Conservation (phyloP, 2,888 invertebrate genomes). For the Eurois occulta region DNA sequence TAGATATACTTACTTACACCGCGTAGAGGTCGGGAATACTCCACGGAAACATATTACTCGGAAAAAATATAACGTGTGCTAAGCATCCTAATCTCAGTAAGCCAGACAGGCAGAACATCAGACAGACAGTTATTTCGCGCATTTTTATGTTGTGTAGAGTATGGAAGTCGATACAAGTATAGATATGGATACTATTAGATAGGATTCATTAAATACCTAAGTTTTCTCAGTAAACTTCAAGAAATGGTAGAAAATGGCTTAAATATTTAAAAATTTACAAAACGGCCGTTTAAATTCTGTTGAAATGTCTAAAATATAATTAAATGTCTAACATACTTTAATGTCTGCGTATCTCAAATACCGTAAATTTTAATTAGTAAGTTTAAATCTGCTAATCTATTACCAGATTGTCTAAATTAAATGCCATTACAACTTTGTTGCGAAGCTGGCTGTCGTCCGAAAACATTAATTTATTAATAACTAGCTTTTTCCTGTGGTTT, state of each 20-base stretch:
- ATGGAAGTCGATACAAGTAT: too few species aligned
- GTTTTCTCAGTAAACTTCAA: not conserved
- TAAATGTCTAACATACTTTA: not conserved
- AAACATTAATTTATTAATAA: not conserved
- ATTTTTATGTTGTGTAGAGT: too few species aligned
- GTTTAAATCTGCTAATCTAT: conserved; percentile 6
- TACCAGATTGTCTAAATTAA: not conserved
- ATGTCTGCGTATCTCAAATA: not conserved
- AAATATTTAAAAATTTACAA: too few species aligned
- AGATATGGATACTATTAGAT: too few species aligned
- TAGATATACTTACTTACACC: too few species aligned
- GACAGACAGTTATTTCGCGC: too few species aligned
- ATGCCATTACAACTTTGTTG: conserved; percentile 18
- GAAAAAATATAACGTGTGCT: too few species aligned
- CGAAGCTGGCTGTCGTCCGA: not conserved
- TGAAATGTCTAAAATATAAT: conserved; percentile 1
- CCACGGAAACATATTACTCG: too few species aligned
- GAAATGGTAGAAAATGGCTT: too few species aligned
- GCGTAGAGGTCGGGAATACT: too few species aligned
- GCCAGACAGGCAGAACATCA: too few species aligned
- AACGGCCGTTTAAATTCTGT: not conserved
- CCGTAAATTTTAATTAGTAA: conserved; percentile 7
- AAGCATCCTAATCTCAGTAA: too few species aligned
- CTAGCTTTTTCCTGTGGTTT: not conserved
- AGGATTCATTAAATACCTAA: not conserved